Evolutionary conservation across 1,140 invertebrate genomes (phyloP).

Genomic region (Tetramorium alpestre): DNA sequence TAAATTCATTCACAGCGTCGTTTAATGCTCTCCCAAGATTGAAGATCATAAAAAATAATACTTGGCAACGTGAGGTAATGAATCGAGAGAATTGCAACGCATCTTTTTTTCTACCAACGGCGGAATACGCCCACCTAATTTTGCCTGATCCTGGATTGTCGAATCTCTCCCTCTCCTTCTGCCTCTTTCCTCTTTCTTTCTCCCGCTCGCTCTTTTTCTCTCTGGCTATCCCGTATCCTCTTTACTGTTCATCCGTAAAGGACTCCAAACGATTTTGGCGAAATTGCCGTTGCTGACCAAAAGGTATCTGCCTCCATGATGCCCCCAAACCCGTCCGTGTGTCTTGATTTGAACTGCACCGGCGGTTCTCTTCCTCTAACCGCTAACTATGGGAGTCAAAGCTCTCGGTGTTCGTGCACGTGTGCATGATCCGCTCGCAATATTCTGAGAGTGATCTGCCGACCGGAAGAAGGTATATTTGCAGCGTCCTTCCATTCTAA

Average conservation of each 20-base stretch:
- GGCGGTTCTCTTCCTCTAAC: conserved; percentile 38
- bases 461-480: not conserved
- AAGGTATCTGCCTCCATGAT: conserved; percentile 57
- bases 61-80: conserved; percentile 63
- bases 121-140: conserved; percentile 70
- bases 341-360: conserved; percentile 35
- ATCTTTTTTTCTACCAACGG: conserved; percentile 42
- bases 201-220: not conserved
- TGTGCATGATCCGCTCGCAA: not conserved
- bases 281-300: conserved; percentile 69
- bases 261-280: conserved; percentile 62
- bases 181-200: not conserved
- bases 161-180: conserved; percentile 38
- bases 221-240: not conserved
- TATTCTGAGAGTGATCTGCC: not conserved
- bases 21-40: conserved; percentile 26
- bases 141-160: conserved; percentile 56
- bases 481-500: not conserved
- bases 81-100: conserved; percentile 49
- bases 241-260: conserved; percentile 34
- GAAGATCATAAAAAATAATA: conserved; percentile 56
- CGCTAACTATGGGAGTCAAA: conserved; percentile 9
- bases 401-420: not conserved
- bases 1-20: conserved; percentile 50
- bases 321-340: conserved; percentile 17